Evolutionary conservation across 2,113 vertebrate species (phyloP).

Genomic region (Siniperca knerii): DNA sequence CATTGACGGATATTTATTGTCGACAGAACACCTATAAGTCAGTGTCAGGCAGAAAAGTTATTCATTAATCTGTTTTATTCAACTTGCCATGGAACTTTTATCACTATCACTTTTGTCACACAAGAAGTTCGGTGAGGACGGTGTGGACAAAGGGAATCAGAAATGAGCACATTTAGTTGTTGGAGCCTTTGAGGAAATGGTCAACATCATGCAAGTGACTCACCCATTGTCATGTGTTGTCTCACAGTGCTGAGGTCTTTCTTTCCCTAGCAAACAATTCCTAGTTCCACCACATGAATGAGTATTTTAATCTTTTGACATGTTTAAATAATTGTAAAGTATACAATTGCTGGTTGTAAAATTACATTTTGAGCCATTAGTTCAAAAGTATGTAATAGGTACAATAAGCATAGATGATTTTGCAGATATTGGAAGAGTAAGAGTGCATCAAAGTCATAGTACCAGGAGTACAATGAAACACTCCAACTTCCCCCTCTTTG

Average conservation of each 20-base stretch:
- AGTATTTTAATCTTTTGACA: neutral
- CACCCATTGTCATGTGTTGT: conserved; percentile 70
- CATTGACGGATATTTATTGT: neutral
- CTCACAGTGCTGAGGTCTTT: conserved; percentile 65
- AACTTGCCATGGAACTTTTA: neutral
- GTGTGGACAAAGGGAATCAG: conserved; percentile 24
- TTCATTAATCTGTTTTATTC: conserved; percentile 23
- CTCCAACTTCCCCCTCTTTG: conserved; percentile 63
- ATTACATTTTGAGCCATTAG: neutral
- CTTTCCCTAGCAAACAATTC: conserved; percentile 41
- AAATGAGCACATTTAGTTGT: conserved; percentile 25
- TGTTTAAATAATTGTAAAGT: neutral
- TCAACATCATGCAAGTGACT: conserved; percentile 73
- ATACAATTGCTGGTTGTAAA: accelerated
- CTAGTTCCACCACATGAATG: neutral
- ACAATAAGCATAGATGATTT: neutral
- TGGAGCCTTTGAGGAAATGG: conserved; percentile 59
- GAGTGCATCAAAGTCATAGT: conserved; percentile 8
- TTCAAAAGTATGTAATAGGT: neutral
- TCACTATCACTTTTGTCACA: neutral
- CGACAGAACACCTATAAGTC: neutral
- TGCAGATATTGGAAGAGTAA: neutral
- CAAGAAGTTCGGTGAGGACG: neutral
- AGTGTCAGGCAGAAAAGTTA: neutral
- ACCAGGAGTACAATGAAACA: conserved; percentile 40